A percentile compares a stretch with the other conserved stretches of the same genome.
Evolutionary conservation across 2,888 invertebrate genomes (phyloP).

Genomic region (Leptothorax acervorum): DNA sequence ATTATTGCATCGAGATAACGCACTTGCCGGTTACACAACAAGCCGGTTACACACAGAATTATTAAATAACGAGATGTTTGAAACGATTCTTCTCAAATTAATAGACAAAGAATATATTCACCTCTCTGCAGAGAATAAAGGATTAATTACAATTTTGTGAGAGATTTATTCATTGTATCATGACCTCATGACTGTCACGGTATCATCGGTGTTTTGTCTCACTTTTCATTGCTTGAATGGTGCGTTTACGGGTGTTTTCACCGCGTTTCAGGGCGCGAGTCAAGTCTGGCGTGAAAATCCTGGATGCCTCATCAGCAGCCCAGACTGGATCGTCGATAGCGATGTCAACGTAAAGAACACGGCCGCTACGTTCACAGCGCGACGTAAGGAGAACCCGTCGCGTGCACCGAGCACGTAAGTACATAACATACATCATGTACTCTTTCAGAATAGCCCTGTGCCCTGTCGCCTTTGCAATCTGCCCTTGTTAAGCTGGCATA

Average conservation of each 20-base stretch:
- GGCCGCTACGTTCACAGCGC: slow-evolving; percentile 95
- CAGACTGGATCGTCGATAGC: slow-evolving; percentile 95
- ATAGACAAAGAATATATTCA: background rate
- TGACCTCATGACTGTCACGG: too few relatives aligned
- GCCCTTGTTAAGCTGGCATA: background rate
- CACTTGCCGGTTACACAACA: background rate
- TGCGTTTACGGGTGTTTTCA: slow-evolving; percentile 82
- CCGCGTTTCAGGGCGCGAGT: slow-evolving; percentile 94
- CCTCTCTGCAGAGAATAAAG: background rate
- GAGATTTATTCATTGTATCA: background rate
- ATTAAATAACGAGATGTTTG: background rate
- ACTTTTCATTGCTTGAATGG: background rate
- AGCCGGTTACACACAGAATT: background rate
- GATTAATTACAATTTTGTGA: background rate
- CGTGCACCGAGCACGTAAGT: slow-evolving; percentile 81
- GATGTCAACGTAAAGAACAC: slow-evolving; percentile 95
- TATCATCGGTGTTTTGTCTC: background rate
- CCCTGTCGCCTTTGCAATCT: background rate
- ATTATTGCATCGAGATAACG: background rate
- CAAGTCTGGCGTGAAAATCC: slow-evolving; percentile 94
- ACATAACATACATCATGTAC: background rate
- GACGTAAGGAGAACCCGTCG: slow-evolving; percentile 87
- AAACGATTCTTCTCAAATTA: background rate
- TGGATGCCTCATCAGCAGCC: slow-evolving; percentile 92
- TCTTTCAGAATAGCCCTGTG: background rate